Evolutionary conservation across 2,797 vertebrate genomes (phyloP).

Genomic region (Rhodeus uyekii): DNA sequence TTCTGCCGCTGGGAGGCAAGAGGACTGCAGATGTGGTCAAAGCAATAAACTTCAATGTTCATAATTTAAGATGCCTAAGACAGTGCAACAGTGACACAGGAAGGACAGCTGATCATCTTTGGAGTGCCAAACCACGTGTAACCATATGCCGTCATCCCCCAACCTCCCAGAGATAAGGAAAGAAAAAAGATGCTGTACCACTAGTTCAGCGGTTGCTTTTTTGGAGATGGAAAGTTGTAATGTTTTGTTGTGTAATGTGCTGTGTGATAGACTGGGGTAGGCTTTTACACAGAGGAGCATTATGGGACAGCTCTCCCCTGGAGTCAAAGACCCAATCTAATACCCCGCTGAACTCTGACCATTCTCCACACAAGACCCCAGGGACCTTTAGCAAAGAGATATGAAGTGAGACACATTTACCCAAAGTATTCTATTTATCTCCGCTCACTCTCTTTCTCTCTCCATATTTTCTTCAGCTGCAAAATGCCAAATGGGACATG

Average conservation of each 20-base stretch:
- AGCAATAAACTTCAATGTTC: too few species aligned
- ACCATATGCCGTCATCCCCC: too few species aligned
- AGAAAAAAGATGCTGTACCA: neutral
- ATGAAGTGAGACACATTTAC: conserved; percentile 44
- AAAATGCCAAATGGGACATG: conserved; percentile 45
- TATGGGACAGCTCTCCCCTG: conserved; percentile 33
- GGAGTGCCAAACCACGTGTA: too few species aligned
- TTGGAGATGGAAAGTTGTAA: neutral
- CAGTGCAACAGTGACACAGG: too few species aligned
- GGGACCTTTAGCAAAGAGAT: conserved; percentile 38
- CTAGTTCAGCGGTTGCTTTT: conserved; percentile 2
- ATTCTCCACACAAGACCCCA: conserved; percentile 19
- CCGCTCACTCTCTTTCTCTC: neutral
- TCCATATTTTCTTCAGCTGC: conserved; percentile 10
- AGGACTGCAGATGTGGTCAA: too few species aligned
- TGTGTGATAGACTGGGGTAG: conserved; percentile 16
- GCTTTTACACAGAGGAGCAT: conserved; percentile 13
- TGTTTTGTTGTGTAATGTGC: conserved; percentile 19
- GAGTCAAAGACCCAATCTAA: conserved; percentile 47
- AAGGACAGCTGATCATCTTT: too few species aligned
- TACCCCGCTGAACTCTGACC: conserved; percentile 42
- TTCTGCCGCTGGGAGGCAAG: too few species aligned
- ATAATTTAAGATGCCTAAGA: too few species aligned
- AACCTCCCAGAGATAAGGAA: too few species aligned
- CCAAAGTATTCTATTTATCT: conserved; percentile 34